phyloP scores from a whole-genome alignment of 2,888 invertebrate species.

The Mimumesa dahlbomi region DNA sequence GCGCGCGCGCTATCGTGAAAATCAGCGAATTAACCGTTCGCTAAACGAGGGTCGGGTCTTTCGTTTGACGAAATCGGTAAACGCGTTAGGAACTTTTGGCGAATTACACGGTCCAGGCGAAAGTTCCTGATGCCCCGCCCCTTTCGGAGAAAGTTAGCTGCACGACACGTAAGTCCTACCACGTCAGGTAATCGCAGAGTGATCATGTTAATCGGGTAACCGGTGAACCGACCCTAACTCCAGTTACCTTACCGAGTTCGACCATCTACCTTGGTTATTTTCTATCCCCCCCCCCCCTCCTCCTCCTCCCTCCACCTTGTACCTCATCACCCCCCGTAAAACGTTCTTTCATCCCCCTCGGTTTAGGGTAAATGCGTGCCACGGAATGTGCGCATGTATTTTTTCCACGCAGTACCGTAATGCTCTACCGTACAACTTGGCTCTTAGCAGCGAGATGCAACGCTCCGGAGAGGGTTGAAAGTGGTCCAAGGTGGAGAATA shows the following conservation, averaged over 20 bases:
- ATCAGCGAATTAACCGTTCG: slow-evolving; percentile 47
- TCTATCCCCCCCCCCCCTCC: background rate
- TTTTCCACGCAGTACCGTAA: slow-evolving; percentile 10
- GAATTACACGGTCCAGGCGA: slow-evolving; percentile 53
- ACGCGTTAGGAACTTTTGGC: slow-evolving; percentile 52
- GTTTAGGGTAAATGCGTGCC: background rate
- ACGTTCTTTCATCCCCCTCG: background rate
- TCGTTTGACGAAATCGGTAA: slow-evolving; percentile 54
- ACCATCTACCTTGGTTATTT: background rate
- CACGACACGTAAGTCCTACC: slow-evolving; percentile 45
- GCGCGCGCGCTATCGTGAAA: no score
- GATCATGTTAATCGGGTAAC: slow-evolving; percentile 67
- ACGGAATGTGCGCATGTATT: background rate
- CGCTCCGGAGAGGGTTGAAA: slow-evolving; percentile 53
- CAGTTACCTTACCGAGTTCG: slow-evolving; percentile 11
- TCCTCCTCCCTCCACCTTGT: no score
- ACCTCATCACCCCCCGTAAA: no score
- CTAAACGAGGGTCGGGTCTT: slow-evolving; percentile 42
- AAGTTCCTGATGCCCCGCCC: slow-evolving; percentile 39
- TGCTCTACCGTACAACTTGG: slow-evolving; percentile 49
- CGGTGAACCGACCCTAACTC: slow-evolving; percentile 44
- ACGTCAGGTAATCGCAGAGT: slow-evolving; percentile 66
- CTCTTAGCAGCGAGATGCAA: slow-evolving; percentile 53
- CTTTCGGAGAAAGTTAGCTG: slow-evolving; percentile 49
- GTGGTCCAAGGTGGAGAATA: slow-evolving; percentile 26